Evolutionary conservation across 1,140 invertebrate species (phyloP), one percentile per base, ranked within the genome.

Genomic region (Ceratitis capitata): DNA sequence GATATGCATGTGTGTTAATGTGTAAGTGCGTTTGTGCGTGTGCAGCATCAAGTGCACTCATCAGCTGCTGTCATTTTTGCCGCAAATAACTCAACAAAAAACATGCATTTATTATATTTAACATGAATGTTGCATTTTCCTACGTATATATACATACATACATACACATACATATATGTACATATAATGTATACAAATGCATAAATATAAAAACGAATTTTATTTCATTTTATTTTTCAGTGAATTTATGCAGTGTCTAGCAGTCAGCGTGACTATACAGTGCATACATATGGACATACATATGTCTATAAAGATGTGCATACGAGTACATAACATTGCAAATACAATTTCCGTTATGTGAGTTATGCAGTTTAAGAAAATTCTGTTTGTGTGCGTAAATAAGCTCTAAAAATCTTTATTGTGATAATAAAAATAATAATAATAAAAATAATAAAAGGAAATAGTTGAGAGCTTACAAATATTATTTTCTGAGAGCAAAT

Each of bases 51-150:
- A 78, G 69, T 78, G 69, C 39, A 45, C 9, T 78, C 39, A 39
- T 78, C 39, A 78, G 61, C 61, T 78, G 69, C 39, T 39, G n/a
- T 45, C 69, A 78, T 45, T 45, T n/a, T 45, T 19, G 32, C 39
- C 69, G 69, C 69, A 45, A 78, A 78, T 78, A 45, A 42, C 23
- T 78, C 69, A 78, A 78, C 39, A 78, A 69, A n/a, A 69, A 69
- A 69, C 39, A 45, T 16, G 32, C 39, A 78, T 45, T 69, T 69
- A 69, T 69, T 69, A 45, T 42, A 19, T 78, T 78, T 78, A 78
- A 23, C 35, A 23, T 3, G 29, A 78, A 78, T 78, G 9, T 78
- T 4, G 7, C 14, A 64, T 5, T 64, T 29, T 29, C 26, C 1
- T 5, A 53, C 19, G 12, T 9, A 61, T 49, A 14, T 49, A 49